phyloP scores from a whole-genome alignment of 2,797 vertebrate genomes.

The Bradypodion ventrale region DNA sequence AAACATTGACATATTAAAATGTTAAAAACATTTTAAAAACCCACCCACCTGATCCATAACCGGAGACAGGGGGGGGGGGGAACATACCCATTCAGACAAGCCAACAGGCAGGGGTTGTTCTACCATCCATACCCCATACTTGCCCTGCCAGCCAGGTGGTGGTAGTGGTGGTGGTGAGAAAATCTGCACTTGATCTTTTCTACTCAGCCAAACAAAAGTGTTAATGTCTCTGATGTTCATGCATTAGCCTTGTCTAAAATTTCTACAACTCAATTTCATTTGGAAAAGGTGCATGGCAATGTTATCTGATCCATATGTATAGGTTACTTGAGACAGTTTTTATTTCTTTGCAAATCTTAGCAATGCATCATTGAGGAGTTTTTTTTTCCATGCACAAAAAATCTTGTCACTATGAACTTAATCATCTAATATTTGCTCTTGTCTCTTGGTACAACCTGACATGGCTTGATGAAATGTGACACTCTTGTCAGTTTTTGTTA shows the following conservation, averaged over 20 bases:
- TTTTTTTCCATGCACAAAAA: neutral
- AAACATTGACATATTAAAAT: no score
- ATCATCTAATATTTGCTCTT: constrained; percentile 49
- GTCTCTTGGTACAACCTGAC: constrained; percentile 49
- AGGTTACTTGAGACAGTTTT: constrained; percentile 18
- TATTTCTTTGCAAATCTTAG: constrained; percentile 10
- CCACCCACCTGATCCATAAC: no score
- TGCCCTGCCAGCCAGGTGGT: no score
- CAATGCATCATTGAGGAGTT: constrained; percentile 12
- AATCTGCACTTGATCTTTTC: no score
- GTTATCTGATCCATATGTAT: neutral
- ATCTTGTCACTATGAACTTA: constrained; percentile 37
- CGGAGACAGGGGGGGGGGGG: no score
- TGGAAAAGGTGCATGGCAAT: neutral
- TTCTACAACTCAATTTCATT: neutral
- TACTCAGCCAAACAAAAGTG: neutral
- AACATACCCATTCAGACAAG: no score
- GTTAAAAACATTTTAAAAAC: no score
- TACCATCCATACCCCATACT: no score
- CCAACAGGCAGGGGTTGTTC: no score
- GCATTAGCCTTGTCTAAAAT: neutral
- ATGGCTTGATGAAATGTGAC: constrained; percentile 63
- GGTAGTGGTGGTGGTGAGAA: neutral
- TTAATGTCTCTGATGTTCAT: neutral
- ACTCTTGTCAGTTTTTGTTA: constrained; percentile 63